These are phyloP conservation scores for Diploptera punctata DNA, from an alignment of 2,888 invertebrate species.

Conservation along the genomic window DNA sequence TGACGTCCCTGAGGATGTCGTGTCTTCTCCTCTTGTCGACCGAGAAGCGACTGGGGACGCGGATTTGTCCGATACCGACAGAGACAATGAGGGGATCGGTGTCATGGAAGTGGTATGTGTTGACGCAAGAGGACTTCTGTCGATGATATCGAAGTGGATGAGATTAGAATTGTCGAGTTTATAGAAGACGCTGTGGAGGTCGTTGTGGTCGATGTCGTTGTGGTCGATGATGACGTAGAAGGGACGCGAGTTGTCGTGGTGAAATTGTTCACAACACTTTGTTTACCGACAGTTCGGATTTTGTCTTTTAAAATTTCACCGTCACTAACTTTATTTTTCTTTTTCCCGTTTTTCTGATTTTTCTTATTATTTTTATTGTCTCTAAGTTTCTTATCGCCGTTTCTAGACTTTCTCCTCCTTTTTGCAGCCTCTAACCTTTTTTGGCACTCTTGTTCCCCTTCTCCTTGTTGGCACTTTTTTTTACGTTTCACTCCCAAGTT, in stretches of 20 bases:
- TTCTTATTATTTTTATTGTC: slow-evolving; percentile 20
- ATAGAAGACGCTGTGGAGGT: not conserved
- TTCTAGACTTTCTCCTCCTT: slow-evolving; percentile 22
- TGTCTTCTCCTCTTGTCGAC: not conserved
- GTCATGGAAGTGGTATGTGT: too few relatives aligned
- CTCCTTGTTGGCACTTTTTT: slow-evolving; percentile 58
- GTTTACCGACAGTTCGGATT: slow-evolving; percentile 26
- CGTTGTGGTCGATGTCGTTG: slow-evolving; percentile 23
- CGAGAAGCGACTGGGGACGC: too few relatives aligned
- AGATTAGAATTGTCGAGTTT: too few relatives aligned
- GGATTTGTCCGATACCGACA: too few relatives aligned
- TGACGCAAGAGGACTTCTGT: too few relatives aligned
- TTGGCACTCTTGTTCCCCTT: slow-evolving; percentile 41
- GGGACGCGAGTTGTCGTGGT: slow-evolving; percentile 2
- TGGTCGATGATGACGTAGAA: not conserved
- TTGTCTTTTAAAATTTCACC: not conserved
- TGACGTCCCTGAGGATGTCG: not conserved
- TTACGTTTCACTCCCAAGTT: slow-evolving; percentile 50
- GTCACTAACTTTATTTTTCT: slow-evolving; percentile 5
- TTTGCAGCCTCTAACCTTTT: slow-evolving; percentile 41
- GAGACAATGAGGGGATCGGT: too few relatives aligned
- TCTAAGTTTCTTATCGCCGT: not conserved
- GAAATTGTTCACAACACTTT: slow-evolving; percentile 21
- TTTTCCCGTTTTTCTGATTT: slow-evolving; percentile 1
- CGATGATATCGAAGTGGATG: too few relatives aligned